phyloP scores from a whole-genome alignment of 2,113 vertebrate species.

The Ptychochromis oligacanthus region DNA sequence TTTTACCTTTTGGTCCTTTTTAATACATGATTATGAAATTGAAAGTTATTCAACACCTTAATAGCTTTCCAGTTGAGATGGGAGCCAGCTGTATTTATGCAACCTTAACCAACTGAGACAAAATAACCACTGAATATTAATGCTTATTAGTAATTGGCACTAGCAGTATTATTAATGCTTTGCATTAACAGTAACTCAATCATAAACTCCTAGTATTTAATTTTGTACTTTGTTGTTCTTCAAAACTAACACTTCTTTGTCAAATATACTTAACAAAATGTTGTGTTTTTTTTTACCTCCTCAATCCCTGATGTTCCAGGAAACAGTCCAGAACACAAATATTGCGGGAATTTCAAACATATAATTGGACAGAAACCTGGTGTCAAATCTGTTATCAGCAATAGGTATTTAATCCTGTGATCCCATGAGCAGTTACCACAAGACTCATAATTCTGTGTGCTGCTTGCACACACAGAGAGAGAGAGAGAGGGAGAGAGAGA shows the following conservation, averaged over 20 bases:
- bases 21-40: slow-evolving; percentile 29
- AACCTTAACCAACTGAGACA: slow-evolving; percentile 7
- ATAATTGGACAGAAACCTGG: slow-evolving; percentile 7
- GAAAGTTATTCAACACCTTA: slow-evolving; percentile 41
- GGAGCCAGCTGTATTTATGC: slow-evolving; percentile 30
- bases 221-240: not conserved
- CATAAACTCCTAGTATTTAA: not conserved
- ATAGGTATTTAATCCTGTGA: slow-evolving; percentile 21
- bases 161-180: not conserved
- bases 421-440: not conserved
- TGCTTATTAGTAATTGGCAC: not conserved
- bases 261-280: not conserved
- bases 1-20: slow-evolving; percentile 21
- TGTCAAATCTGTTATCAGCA: slow-evolving; percentile 21
- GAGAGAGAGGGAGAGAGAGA: too few relatives aligned
- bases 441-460: slow-evolving; percentile 10
- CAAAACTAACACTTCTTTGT: not conserved
- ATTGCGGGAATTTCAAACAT: not conserved
- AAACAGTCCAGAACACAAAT: not conserved
- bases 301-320: not conserved
- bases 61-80: slow-evolving; percentile 28
- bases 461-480: not conserved
- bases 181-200: not conserved
- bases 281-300: not conserved
- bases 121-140: not conserved